Evolutionary conservation across 2,888 invertebrate species (phyloP).

Genomic region (Monoplex corrugatus): DNA sequence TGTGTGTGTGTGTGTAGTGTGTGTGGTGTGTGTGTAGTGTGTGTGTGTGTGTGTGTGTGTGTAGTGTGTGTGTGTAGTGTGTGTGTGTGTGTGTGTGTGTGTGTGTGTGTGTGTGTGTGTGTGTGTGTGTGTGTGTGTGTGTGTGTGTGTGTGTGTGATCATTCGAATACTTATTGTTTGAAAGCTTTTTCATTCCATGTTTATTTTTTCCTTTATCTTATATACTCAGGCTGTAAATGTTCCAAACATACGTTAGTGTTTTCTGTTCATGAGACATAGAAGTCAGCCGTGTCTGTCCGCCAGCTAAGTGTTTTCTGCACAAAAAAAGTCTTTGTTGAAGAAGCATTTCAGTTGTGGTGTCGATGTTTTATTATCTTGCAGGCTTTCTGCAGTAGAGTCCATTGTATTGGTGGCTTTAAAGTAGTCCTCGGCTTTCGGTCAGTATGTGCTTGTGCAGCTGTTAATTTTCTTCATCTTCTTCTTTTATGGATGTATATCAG

Average conservation of each 20-base stretch:
- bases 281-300: no score
- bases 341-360: no score
- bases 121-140: not conserved
- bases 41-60: not conserved
- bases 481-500: no score
- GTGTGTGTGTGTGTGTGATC: not conserved
- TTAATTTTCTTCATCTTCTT: no score
- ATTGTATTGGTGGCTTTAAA: no score
- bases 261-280: no score
- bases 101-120: not conserved
- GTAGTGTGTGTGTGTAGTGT: slow-evolving; percentile 3
- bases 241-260: not conserved
- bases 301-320: no score
- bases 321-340: no score
- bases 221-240: slow-evolving; percentile 29
- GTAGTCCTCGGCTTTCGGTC: no score
- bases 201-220: not conserved
- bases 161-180: not conserved
- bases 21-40: not conserved
- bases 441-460: no score
- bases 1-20: not conserved
- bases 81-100: not conserved
- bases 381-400: no score
- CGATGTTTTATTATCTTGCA: no score
- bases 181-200: slow-evolving; percentile 28